Base-by-base conservation (phyloP, 2,797 vertebrate genomes). In the Sphenodon punctatus region DNA sequence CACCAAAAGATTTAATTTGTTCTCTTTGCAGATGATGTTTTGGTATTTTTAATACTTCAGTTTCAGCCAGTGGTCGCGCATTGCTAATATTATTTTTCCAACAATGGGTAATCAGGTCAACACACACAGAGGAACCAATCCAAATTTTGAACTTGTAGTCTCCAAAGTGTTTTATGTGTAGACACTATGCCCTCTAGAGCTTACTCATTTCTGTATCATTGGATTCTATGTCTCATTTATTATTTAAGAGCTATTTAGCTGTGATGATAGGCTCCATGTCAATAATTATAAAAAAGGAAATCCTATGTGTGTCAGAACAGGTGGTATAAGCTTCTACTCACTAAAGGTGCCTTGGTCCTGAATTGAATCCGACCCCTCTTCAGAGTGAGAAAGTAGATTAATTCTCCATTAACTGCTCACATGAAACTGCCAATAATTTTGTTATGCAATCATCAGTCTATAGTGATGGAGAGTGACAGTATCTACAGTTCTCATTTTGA, bases 1-100 rank as follows among this genome's bases (percentile, higher is more conserved):
- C 72, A 69, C 5, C 63, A 25, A 66, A 79, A 14, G 61, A 23
- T 75, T 32, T 14, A 2, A 76, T 6, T 55, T 55, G 10, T 60
- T 23, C 7, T 46, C 7, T 36, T 0, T 0, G 19, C 2, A 39
- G 15, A 48, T 56, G n/a, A 22, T 39, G 32, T 39, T 53, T 5
- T 0, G 38, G 51, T 19, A 2, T 2, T n/a, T 53, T 51, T 0
- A 1, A 4, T 5, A 13, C 7, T 17, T 36, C 22, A 36, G 27
- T 15, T 67, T n/a, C 19, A 60, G 20, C 48, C 53, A 46, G 56
- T 41, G 27, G n/a, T 30, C 22, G 32, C 32, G 23, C 6, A 13
- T 25, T 38, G 14, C 41, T 39, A 69, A 32, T 67, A 15, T 2
- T 5, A 53, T 61, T 51, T 34, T 43, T 41, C 15, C 53, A 38